Base-by-base conservation (phyloP, 2,797 vertebrate genomes). In the Cryptoprocta ferox region DNA sequence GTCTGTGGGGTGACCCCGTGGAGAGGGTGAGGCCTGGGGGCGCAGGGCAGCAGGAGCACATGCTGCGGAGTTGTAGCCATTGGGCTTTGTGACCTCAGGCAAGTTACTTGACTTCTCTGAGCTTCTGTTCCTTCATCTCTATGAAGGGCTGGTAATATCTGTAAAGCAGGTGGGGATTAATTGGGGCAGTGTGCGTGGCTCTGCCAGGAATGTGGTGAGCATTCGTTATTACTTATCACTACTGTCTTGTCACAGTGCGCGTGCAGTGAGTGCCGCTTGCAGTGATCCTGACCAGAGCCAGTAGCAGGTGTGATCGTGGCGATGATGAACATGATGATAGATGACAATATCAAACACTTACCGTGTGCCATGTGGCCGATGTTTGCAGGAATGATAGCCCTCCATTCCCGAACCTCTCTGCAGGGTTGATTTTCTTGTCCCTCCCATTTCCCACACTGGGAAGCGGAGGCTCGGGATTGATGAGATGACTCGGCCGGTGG, bases 21-120 rank as follows among this genome's bases (percentile, higher is more conserved):
- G n/a, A 50, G 66, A 15, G 1, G 3, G 32, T 0, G 35, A 85
- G 28, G 65, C 53, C 0, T 3, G 48, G 42, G 53, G 39, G 5
- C 0, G 3, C 0, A 26, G 42, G 71, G 18, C 2, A 8, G 6
- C 66, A 35, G 45, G 45, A 39, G 48, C 50, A 12, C 28, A 6
- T 0, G 5, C 30, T 45, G 6, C 65, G 15, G 66, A 19, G 14
- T 59, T 42, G 18, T 45, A 26, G 19, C n/a, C 32, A 3, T 24
- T 71, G 11, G 63, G 42, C 83, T 68, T 37, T 39, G 92, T 92
- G 97, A 78, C 84, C 82, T 56, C 65, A 53, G 80, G n/a, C 28
- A 21, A 53, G 66, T 37, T 37, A 3, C 85, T 73, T 76, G 19
- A 73, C 42, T 59, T 97, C 84, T 95, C 76, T 94, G 92, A 75